A percentile compares a stretch with the other conserved stretches of the same genome.
Conservation (phyloP, 2,797 vertebrate genomes). For the Helicolenus hilgendorfi region DNA sequence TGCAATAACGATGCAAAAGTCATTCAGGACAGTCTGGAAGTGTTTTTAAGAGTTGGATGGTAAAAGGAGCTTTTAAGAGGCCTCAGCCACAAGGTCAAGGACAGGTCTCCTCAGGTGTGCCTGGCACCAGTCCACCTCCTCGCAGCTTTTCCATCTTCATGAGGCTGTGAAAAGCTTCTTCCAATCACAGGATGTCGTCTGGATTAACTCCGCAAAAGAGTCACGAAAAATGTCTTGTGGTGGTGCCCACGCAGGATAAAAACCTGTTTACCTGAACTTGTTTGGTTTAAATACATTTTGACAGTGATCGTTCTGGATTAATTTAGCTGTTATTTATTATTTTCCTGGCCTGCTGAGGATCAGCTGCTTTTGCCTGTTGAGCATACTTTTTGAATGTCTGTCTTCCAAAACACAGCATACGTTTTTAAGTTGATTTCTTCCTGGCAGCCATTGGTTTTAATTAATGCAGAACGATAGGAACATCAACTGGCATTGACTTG, state of each 20-base stretch:
- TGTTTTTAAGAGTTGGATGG: not conserved
- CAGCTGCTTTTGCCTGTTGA: not conserved
- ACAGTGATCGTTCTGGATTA: not conserved
- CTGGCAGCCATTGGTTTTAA: not conserved
- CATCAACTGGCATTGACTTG: not conserved
- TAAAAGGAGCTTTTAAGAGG: not conserved
- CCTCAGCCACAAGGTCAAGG: slow-evolving; percentile 7
- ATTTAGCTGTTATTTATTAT: not conserved
- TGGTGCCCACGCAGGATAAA: not conserved
- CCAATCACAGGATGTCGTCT: not conserved
- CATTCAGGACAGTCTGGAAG: not conserved
- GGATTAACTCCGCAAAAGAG: not conserved
- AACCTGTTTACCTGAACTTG: not conserved
- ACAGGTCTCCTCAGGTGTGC: not conserved
- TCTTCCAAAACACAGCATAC: not conserved
- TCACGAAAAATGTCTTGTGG: not conserved
- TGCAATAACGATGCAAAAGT: not conserved
- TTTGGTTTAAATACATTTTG: not conserved
- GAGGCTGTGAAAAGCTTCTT: slow-evolving; percentile 15
- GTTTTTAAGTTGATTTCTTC: not conserved
- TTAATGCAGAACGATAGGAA: not conserved
- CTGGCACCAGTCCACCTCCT: not conserved
- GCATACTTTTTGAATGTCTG: not conserved
- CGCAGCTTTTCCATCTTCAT: slow-evolving; percentile 15
- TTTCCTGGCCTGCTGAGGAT: not conserved